phyloP scores from a whole-genome alignment of 2,888 invertebrate species.

The Ctena decussata region DNA sequence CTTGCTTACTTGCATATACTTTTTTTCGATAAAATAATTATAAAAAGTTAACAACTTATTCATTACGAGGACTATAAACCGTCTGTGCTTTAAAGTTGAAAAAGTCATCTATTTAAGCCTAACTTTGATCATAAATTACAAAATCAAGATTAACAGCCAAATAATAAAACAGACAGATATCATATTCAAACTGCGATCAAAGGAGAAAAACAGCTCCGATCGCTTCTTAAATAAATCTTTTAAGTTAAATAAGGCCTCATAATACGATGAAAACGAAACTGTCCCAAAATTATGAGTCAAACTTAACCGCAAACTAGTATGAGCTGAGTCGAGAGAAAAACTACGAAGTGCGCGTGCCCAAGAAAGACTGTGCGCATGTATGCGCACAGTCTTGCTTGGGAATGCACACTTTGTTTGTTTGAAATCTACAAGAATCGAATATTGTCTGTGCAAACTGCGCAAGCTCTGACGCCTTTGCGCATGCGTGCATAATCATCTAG shows the following conservation, averaged over 20 bases:
- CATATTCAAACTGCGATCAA: background rate
- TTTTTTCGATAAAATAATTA: too few relatives aligned
- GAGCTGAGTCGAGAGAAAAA: too few relatives aligned
- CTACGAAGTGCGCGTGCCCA: background rate
- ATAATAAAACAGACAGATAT: background rate
- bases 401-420: too few relatives aligned
- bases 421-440: too few relatives aligned
- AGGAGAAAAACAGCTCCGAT: background rate
- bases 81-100: background rate
- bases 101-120: background rate
- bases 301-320: background rate
- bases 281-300: conserved; percentile 12
- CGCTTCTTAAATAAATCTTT: background rate
- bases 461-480: too few relatives aligned
- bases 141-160: background rate
- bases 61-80: too few relatives aligned
- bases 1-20: too few relatives aligned
- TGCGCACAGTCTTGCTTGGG: too few relatives aligned
- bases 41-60: too few relatives aligned
- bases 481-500: too few relatives aligned
- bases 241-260: background rate
- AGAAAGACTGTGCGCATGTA: background rate
- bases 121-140: background rate
- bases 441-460: too few relatives aligned
- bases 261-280: conserved; percentile 2